Evolutionary conservation across 2,888 invertebrate species (phyloP).

Genomic region (Melinaea menophilus): DNA sequence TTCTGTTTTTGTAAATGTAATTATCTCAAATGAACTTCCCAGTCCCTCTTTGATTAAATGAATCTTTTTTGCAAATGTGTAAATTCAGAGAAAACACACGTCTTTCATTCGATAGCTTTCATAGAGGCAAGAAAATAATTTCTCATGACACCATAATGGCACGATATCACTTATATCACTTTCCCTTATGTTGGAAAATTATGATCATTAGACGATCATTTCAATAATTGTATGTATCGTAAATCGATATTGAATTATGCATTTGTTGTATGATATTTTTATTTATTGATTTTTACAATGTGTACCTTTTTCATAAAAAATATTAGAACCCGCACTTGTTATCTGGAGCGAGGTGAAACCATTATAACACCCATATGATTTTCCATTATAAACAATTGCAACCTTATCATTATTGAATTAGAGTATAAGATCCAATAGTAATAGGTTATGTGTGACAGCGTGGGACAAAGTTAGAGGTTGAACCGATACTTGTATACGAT

Average conservation of each 20-base stretch:
- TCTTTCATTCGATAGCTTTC: conserved; percentile 39
- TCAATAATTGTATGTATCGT: not conserved
- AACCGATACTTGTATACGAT: not conserved
- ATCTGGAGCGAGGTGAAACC: conserved; percentile 36
- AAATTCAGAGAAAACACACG: not conserved
- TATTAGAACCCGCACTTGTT: conserved; percentile 21
- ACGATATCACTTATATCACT: conserved; percentile 21
- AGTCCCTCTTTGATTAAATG: too few relatives aligned
- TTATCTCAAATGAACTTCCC: too few relatives aligned
- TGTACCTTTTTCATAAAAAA: not conserved
- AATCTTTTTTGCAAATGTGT: not conserved
- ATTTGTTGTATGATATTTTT: not conserved
- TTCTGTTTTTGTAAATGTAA: too few relatives aligned
- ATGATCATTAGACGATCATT: not conserved
- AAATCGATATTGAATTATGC: not conserved
- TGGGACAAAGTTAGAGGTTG: not conserved
- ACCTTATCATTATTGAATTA: not conserved
- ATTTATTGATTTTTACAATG: not conserved
- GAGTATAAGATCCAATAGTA: not conserved
- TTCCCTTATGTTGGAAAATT: conserved; percentile 18
- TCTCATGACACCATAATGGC: conserved; percentile 26
- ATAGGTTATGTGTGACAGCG: not conserved
- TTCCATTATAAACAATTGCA: not conserved
- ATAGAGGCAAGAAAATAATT: conserved; percentile 38
- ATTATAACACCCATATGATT: conserved; percentile 19